Conservation (phyloP, 1,140 invertebrate species). For the Antheraea pernyi region DNA sequence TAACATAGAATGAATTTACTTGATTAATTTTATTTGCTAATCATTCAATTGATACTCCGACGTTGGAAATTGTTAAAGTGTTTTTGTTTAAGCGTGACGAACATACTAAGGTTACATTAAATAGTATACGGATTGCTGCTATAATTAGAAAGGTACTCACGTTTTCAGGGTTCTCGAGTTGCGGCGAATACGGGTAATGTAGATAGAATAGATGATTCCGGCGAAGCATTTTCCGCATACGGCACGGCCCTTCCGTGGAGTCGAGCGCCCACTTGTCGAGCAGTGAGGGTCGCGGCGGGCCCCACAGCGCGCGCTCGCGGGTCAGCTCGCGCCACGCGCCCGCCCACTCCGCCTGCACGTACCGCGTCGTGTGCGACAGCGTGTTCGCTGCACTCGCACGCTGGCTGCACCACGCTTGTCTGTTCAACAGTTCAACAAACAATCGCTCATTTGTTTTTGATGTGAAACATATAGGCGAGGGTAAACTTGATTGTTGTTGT, state of each 20-base stretch:
- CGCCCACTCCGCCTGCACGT: conserved; percentile 94
- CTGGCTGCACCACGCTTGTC: conserved; percentile 87
- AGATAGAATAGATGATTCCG: conserved; percentile 96
- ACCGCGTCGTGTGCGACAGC: conserved; percentile 90
- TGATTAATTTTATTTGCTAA: too few relatives aligned
- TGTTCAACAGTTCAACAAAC: conserved; percentile 26
- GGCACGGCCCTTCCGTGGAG: conserved; percentile 97
- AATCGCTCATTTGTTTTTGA: too few relatives aligned
- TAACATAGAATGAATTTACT: too few relatives aligned
- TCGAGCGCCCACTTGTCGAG: conserved; percentile 99
- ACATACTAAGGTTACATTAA: too few relatives aligned
- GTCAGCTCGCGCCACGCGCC: conserved; percentile 96
- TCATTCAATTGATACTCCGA: too few relatives aligned
- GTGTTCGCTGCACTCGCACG: conserved; percentile 86
- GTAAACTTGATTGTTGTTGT: too few relatives aligned
- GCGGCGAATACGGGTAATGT: conserved; percentile 96
- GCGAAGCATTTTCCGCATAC: conserved; percentile 98
- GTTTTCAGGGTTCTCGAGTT: conserved; percentile 81
- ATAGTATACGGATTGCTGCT: too few relatives aligned
- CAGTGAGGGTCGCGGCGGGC: conserved; percentile 85
- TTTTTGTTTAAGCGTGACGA: too few relatives aligned
- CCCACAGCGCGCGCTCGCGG: conserved; percentile 97
- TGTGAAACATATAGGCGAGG: too few relatives aligned
- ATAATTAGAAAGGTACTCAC: conserved; percentile 44
- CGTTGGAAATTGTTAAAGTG: too few relatives aligned